These are phyloP conservation scores for Ophion obscuratus DNA, from an alignment of 2,888 invertebrate genomes.

Conservation along the genomic window DNA sequence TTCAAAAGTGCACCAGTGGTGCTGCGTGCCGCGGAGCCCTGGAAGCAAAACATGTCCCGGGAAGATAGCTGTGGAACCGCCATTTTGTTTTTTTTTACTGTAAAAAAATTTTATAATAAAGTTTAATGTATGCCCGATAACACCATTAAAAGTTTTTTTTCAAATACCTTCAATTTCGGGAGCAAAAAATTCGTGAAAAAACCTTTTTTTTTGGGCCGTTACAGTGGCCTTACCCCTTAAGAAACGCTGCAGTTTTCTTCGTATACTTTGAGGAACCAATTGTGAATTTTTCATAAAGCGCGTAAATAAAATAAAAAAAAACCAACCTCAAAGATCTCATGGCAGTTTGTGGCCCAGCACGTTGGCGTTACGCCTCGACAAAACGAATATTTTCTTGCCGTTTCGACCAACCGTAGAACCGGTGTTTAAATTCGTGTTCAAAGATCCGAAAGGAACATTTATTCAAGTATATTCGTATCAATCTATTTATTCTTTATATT, in stretches of 20 bases:
- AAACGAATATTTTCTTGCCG: not conserved
- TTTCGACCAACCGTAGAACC: not conserved
- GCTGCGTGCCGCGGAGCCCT: too few species aligned
- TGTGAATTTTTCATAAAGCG: not conserved
- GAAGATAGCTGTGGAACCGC: too few species aligned
- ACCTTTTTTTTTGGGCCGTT: too few species aligned
- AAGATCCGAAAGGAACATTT: slow-evolving; percentile 27
- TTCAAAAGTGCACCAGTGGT: too few species aligned
- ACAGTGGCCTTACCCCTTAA: not conserved
- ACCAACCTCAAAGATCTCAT: not conserved
- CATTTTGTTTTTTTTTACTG: too few species aligned
- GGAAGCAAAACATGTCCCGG: too few species aligned
- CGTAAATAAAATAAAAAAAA: not conserved
- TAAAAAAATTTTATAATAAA: too few species aligned
- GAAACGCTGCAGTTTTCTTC: not conserved
- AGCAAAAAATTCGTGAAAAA: too few species aligned
- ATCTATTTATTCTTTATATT: slow-evolving; percentile 61
- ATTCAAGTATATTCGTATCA: slow-evolving; percentile 35
- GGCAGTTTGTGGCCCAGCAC: not conserved
- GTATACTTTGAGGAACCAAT: not conserved
- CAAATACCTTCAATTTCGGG: too few species aligned
- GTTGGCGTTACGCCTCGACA: not conserved
- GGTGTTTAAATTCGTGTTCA: slow-evolving; percentile 1
- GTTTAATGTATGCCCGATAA: too few species aligned
- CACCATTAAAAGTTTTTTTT: too few species aligned